Base-by-base conservation (phyloP, 2,113 vertebrate genomes). In the Pteropus alecto region DNA sequence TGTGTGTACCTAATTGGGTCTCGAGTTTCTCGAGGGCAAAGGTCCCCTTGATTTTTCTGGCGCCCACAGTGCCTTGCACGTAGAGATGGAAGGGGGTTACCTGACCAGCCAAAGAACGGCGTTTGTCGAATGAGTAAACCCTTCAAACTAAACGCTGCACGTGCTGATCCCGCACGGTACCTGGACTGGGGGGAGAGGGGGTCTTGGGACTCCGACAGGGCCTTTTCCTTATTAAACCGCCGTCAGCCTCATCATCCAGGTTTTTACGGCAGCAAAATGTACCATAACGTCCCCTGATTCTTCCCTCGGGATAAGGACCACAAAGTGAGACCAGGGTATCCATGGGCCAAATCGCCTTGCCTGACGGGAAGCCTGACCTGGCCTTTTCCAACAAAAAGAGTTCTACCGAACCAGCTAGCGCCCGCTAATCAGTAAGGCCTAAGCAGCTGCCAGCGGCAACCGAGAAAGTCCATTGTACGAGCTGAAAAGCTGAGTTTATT, bases 391-490 rank as follows among this genome's bases (percentile, higher is more conserved):
- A 77, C 58, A 67, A 76, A 41, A 93, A 94, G 12, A 77, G 38
- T 95, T 94, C 76, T 93, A 79, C 73, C 71, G 93, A 95, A 79
- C 95, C 86, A 96, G 81, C 33, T 91, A 67, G 56, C 51, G 61
- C 2, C 4, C 18, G 33, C 76, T 95, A 74, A 93, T 95, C 68
- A 96, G 74, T 35, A 79, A 84, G 92, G 83, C 90, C 90, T 90
- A 94, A 90, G 87, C 54, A 96, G 94, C 87, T 97, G 95, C 81
- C 81, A 84, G 54, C 85, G 88, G 61, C 93, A 77, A 92, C n/a
- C 28, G 74, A 81, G 76, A 13, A 46, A 22, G 28, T 86, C 61
- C 78, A 51, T 84, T 93, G 13, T 73, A 71, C 84, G 92, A 96
- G 46, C 65, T 61, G 83, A 93, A 93, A 96, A 95, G 70, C 87